A percentile compares a stretch with the other conserved stretches of the same genome.
Conservation (phyloP, 2,113 vertebrate species). For the Hemiprocne comata region DNA sequence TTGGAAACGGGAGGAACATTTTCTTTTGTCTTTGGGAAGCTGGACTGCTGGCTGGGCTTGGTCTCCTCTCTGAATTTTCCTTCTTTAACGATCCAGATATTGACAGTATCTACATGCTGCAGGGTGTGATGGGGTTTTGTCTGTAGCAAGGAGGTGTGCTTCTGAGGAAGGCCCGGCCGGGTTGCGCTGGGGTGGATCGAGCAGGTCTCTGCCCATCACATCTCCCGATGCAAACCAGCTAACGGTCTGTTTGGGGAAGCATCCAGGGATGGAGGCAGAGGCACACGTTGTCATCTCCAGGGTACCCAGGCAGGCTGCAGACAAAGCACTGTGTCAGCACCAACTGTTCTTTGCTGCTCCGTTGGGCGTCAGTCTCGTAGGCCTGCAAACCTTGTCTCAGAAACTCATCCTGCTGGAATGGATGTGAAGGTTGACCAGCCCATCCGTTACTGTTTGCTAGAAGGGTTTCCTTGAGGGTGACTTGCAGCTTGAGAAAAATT, state of each 20-base stretch:
- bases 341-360: background rate
- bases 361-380: background rate
- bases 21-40: slow-evolving; percentile 11
- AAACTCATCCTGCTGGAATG: background rate
- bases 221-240: background rate
- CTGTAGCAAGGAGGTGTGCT: background rate
- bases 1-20: background rate
- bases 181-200: background rate
- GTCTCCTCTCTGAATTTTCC: background rate
- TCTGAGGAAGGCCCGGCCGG: background rate
- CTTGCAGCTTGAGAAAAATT: background rate
- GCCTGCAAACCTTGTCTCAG: background rate
- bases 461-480: background rate
- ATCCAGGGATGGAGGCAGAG: background rate
- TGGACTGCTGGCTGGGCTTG: background rate
- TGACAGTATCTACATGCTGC: accelerated
- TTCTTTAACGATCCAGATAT: background rate
- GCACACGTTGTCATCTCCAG: background rate
- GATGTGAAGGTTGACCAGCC: background rate
- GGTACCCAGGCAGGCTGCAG: background rate
- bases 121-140: background rate
- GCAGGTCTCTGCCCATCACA: background rate
- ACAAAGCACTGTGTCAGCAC: slow-evolving; percentile 51
- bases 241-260: background rate
- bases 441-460: background rate